Base-by-base conservation (phyloP, 2,888 invertebrate genomes). In the Osmoderma eremita region DNA sequence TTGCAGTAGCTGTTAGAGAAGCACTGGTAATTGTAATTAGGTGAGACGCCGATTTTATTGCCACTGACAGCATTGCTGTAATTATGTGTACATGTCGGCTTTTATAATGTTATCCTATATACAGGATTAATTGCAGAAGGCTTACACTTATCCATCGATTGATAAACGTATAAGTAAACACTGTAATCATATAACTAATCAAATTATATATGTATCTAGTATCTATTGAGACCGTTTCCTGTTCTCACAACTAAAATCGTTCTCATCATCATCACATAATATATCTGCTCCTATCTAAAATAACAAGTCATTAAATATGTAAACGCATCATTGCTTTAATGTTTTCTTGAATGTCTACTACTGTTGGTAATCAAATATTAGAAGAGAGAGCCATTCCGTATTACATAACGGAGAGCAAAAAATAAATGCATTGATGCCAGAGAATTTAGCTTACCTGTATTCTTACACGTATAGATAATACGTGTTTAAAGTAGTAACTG, bases 401-500 rank as follows among this genome's bases (percentile, higher is more conserved):
- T 61, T 61, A 61, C 42, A 61, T 30, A 24, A 61, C 17, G 24
- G 45, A 17, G 15, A 10, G 53, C 36, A 53, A 30, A 36, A 36
- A 53, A 15, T 30, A 24, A 30, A 18, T 53, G 38, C 38, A n/a
- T 3, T 2, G 18, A 38, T 45, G 15, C 30, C 45, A 17, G 15
- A 10, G 30, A 36, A 30, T 48, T 45, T 61, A 45, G 5, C 17
- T 17, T 12, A 18, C 45, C 41, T 50, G 30, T 30, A 30, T 13
- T n/a, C n/a, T n/a, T n/a, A 30, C 8, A 30, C 10, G 30, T 30
- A 30, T 10, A 30, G 30, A 8, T 30, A 5, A 24, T 30, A 45
- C 30, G 17, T 45, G 30, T 42, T 58, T 36, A 22, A 58, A 24
- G 10, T 30, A 53, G 12, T 53, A 61, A 61, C 24, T 61, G 45